These are phyloP conservation scores for Oxystoma pomonae DNA, from an alignment of 2,888 invertebrate species.

Conservation along the genomic window DNA sequence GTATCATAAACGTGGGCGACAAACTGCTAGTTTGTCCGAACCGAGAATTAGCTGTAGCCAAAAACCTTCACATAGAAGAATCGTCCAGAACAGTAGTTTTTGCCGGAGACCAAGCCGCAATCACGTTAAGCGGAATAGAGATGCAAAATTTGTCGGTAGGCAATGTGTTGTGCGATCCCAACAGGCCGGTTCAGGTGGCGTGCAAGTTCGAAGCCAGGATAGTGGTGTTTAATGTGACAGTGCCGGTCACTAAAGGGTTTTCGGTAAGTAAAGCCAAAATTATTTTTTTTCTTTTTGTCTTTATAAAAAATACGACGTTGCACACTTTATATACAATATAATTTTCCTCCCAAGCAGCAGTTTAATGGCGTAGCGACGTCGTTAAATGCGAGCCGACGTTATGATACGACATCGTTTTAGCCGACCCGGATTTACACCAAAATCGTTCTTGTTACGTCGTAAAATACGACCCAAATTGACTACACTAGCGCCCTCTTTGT, in stretches of 20 bases:
- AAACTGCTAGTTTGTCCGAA: slow-evolving; percentile 83
- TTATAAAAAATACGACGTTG: too few species aligned
- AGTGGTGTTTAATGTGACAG: slow-evolving; percentile 88
- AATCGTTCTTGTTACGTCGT: too few species aligned
- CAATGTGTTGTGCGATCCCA: slow-evolving; percentile 80
- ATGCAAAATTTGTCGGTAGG: slow-evolving; percentile 83
- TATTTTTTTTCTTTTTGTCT: too few species aligned
- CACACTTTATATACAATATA: too few species aligned
- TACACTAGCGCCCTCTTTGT: too few species aligned
- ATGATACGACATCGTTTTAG: too few species aligned
- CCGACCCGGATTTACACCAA: too few species aligned
- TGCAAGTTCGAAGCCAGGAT: slow-evolving; percentile 84
- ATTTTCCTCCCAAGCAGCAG: too few species aligned
- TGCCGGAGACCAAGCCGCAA: slow-evolving; percentile 89
- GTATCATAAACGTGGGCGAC: slow-evolving; percentile 80
- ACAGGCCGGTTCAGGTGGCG: slow-evolving; percentile 75
- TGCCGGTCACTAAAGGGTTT: slow-evolving; percentile 87
- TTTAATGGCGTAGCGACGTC: too few species aligned
- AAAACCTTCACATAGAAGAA: slow-evolving; percentile 68
- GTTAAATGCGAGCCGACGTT: too few species aligned
- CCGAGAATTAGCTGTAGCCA: slow-evolving; percentile 77
- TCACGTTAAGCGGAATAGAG: slow-evolving; percentile 79
- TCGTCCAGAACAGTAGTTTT: slow-evolving; percentile 73
- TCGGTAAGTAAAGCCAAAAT: slow-evolving; percentile 69
- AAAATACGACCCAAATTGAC: too few species aligned